Evolutionary conservation across 2,888 invertebrate genomes (phyloP), one percentile per base, ranked within the genome.

Genomic region (Timema podura): DNA sequence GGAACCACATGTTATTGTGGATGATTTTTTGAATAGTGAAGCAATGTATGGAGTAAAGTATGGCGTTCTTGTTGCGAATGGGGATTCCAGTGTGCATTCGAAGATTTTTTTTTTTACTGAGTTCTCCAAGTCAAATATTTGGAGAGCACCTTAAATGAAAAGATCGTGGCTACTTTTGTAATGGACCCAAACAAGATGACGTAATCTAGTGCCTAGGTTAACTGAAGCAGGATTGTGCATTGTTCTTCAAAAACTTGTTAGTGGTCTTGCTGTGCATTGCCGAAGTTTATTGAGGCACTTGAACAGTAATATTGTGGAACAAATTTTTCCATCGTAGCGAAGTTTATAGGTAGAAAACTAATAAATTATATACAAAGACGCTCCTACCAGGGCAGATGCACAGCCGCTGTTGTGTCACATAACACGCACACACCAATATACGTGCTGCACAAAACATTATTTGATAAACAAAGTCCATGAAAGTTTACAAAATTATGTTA

Each of bases 251-350:
- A 49, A 49, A 49, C 11, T 49, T 10, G 11, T 49, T 49, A 49
- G 49, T 49, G 49, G 49, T 9, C 49, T 49, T 10, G 11, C n/a
- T n/a, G n/a, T n/a, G n/a, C n/a, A n/a, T n/a, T n/a, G n/a, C n/a
- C n/a, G n/a, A n/a, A n/a, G n/a, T n/a, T n/a, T n/a, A n/a, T n/a
- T n/a, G n/a, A n/a, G n/a, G n/a, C n/a, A n/a, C n/a, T n/a, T 30
- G 51, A 51, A 51, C 51, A 51, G 51, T n/a, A 51, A 51, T 51
- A 51, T 51, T 51, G 51, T 51, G 51, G 51, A 51, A 51, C 51
- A 51, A 51, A 2, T 51, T 51, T 51, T 51, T 51, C 51, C n/a
- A 11, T 51, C 3, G 51, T 51, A 13, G 51, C 51, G 11, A 51
- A 51, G n/a, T 51, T 51, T 51, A 51, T 51, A 13, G 51, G 51